These are phyloP conservation scores for Cyclura pinguis DNA, from an alignment of 2,797 vertebrate species.

Conservation along the genomic window DNA sequence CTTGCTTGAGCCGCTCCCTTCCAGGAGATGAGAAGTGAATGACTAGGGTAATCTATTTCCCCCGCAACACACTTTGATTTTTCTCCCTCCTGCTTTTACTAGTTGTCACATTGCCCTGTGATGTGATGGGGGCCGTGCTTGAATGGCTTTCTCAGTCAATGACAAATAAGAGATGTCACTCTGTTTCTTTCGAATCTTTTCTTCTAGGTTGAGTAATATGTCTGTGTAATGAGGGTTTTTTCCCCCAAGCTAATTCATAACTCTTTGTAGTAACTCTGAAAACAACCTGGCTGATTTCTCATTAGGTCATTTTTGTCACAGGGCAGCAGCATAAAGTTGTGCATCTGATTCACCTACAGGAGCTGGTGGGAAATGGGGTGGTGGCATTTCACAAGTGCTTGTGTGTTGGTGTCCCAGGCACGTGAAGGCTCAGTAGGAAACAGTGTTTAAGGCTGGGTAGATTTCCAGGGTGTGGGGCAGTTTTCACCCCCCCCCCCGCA, in stretches of 20 bases:
- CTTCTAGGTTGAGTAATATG: conserved; percentile 38
- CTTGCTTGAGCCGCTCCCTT: conserved; percentile 21
- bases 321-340: background rate
- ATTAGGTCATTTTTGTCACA: background rate
- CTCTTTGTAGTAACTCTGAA: fast-evolving
- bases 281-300: background rate
- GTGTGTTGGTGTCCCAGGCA: background rate
- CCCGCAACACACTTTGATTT: background rate
- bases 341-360: background rate
- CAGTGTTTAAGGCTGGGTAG: background rate
- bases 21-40: background rate
- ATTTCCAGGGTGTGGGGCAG: background rate
- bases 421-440: background rate
- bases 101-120: conserved; percentile 39
- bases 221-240: conserved; percentile 28
- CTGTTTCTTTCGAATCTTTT: background rate
- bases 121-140: conserved; percentile 16
- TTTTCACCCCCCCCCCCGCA: too few species aligned
- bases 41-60: background rate
- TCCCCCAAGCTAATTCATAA: background rate
- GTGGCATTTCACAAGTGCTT: too few species aligned
- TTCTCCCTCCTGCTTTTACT: conserved; percentile 20
- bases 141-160: conserved; percentile 11
- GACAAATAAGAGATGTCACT: conserved; percentile 29
- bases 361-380: background rate